These are phyloP conservation scores for Zaprionus bogoriensis DNA, from an alignment of 2,888 invertebrate genomes.

Conservation along the genomic window DNA sequence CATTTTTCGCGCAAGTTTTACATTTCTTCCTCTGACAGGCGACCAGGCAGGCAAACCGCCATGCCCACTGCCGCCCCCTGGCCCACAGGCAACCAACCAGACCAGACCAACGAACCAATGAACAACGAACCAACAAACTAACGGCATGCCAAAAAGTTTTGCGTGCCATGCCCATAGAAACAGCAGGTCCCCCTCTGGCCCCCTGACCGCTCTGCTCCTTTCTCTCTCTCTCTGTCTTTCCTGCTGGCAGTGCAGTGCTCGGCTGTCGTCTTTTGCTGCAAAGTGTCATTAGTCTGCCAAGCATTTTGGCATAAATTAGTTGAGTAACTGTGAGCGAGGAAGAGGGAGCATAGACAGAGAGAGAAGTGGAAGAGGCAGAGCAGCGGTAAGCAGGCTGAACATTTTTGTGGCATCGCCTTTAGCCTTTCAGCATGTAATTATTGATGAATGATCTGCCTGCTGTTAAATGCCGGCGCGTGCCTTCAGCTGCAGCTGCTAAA, in stretches of 20 bases:
- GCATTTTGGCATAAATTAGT: slow-evolving; percentile 75
- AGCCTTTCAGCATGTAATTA: slow-evolving; percentile 75
- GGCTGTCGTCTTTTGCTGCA: slow-evolving; percentile 60
- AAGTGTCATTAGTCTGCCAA: slow-evolving; percentile 76
- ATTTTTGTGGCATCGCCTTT: slow-evolving; percentile 72
- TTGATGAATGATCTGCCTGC: slow-evolving; percentile 73
- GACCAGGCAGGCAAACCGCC: slow-evolving; percentile 21
- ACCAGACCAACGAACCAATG: slow-evolving; percentile 11
- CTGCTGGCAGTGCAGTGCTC: neutral
- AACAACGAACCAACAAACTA: slow-evolving; percentile 52
- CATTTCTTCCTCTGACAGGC: slow-evolving; percentile 72
- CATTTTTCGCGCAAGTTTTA: slow-evolving; percentile 76
- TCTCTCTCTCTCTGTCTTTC: neutral
- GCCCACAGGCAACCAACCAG: neutral
- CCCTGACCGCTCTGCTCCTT: neutral
- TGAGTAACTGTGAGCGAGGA: slow-evolving; percentile 26
- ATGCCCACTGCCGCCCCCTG: too few relatives aligned
- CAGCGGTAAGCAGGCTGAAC: slow-evolving; percentile 9
- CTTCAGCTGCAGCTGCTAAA: slow-evolving; percentile 39
- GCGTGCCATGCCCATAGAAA: slow-evolving; percentile 45
- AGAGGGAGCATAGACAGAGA: neutral
- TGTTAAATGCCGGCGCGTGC: slow-evolving; percentile 56
- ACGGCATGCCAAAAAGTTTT: slow-evolving; percentile 69
- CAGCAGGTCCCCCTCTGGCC: neutral
- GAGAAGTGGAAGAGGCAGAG: neutral